Conservation (phyloP, 2,888 invertebrate species). For the Theodoxus fluviatilis region DNA sequence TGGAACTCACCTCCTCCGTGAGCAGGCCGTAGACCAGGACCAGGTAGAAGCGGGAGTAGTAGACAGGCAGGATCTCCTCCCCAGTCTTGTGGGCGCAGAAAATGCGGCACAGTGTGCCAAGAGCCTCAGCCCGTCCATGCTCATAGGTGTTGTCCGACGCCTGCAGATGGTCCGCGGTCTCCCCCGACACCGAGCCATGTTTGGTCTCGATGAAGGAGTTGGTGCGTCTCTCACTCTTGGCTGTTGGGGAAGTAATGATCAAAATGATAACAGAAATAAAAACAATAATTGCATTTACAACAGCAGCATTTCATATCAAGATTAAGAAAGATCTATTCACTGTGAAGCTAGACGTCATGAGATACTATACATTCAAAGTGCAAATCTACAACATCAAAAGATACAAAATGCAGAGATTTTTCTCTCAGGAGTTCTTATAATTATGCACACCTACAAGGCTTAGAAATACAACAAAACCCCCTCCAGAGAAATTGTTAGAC, state of each 20-base stretch:
- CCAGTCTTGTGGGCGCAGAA: constrained; percentile 95
- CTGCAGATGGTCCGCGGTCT: constrained; percentile 40
- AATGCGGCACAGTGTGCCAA: constrained; percentile 93
- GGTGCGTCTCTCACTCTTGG: constrained; percentile 46
- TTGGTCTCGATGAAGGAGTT: constrained; percentile 59
- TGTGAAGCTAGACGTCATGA: neutral
- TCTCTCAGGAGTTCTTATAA: too few species aligned
- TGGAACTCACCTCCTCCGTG: constrained; percentile 67
- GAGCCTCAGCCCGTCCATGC: constrained; percentile 87
- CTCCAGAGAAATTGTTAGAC: too few species aligned
- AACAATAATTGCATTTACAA: too few species aligned
- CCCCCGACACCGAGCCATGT: constrained; percentile 52
- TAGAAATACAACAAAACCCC: too few species aligned
- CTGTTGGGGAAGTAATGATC: constrained; percentile 29
- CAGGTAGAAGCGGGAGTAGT: constrained; percentile 91
- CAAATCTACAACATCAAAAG: neutral
- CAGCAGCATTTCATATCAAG: too few species aligned
- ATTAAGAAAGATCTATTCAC: neutral
- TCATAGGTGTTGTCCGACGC: constrained; percentile 60
- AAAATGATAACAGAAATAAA: too few species aligned
- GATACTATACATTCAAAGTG: neutral
- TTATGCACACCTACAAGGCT: too few species aligned
- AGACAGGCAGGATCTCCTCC: constrained; percentile 88
- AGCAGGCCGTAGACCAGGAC: constrained; percentile 87
- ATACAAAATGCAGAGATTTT: neutral